Evolutionary conservation across 2,113 vertebrate genomes (phyloP).

Genomic region (Meleagris gallopavo): DNA sequence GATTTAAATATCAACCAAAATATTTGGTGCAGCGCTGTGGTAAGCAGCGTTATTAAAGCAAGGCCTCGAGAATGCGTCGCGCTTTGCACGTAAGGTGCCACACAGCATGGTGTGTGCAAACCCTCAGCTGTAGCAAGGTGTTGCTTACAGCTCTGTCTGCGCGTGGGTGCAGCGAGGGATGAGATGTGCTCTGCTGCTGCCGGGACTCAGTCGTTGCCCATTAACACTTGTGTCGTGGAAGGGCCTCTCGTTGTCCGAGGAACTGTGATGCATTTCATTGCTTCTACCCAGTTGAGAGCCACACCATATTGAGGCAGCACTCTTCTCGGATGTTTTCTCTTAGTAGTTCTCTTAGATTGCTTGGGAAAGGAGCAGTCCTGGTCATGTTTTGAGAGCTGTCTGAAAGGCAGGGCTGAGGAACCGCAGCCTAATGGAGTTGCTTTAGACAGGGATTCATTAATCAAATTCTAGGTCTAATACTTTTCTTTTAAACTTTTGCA

Average conservation of each 20-base stretch:
- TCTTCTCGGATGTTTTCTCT: constrained; percentile 42
- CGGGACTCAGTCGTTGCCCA: constrained; percentile 3
- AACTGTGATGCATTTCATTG: constrained; percentile 32
- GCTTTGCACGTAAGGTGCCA: not conserved
- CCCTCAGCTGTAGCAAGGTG: not conserved
- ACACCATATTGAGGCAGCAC: constrained; percentile 18
- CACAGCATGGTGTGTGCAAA: not conserved
- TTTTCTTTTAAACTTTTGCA: constrained; percentile 35
- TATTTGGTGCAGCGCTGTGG: constrained; percentile 40
- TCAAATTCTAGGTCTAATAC: constrained; percentile 37
- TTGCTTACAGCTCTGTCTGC: not conserved
- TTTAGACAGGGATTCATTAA: constrained; percentile 66
- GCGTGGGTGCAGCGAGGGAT: not conserved
- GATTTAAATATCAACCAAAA: constrained; percentile 70
- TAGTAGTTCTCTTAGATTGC: constrained; percentile 64
- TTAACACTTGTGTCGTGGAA: constrained; percentile 66
- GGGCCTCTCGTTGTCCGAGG: constrained; percentile 49
- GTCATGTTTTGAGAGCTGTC: not conserved
- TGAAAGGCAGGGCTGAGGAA: constrained; percentile 35
- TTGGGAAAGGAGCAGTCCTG: constrained; percentile 32
- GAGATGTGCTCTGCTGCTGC: constrained; percentile 8
- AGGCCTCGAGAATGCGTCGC: not conserved
- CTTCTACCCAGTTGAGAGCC: constrained; percentile 21
- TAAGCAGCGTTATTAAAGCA: constrained; percentile 36
- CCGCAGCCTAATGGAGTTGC: constrained; percentile 16